phyloP scores from a whole-genome alignment of 2,888 invertebrate genomes.

The Oegoconia quadripuncta region DNA sequence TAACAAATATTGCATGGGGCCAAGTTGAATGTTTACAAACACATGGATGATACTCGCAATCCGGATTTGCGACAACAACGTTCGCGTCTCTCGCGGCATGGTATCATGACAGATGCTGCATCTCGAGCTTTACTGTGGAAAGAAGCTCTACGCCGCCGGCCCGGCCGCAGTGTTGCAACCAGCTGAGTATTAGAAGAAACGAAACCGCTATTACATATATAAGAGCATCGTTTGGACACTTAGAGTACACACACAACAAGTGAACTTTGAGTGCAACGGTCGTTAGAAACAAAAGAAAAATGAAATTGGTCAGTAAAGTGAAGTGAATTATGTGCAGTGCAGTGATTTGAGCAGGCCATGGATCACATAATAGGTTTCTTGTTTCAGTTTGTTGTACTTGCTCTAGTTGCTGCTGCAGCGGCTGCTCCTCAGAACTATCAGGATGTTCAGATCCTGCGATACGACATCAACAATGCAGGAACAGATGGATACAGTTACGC shows the following conservation, averaged over 20 bases:
- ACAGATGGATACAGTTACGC: conserved; percentile 78
- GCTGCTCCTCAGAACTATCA: conserved; percentile 63
- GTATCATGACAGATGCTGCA: conserved; percentile 27
- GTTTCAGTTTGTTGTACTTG: conserved; percentile 61
- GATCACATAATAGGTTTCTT: conserved; percentile 27
- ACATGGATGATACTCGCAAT: conserved; percentile 25
- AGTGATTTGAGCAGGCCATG: conserved; percentile 28
- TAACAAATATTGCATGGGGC: conserved; percentile 46
- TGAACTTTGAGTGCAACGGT: conserved; percentile 52
- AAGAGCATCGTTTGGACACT: conserved; percentile 62
- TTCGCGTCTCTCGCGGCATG: conserved; percentile 12
- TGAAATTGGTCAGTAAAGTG: conserved; percentile 64
- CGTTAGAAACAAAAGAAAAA: conserved; percentile 46
- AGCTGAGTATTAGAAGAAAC: conserved; percentile 64
- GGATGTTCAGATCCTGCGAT: conserved; percentile 80
- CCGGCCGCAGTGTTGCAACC: conserved; percentile 57
- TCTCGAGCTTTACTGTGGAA: conserved; percentile 43
- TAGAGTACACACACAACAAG: conserved; percentile 63
- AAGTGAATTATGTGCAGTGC: conserved; percentile 22
- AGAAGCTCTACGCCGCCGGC: conserved; percentile 34
- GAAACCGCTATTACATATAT: conserved; percentile 49
- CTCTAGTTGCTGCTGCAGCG: conserved; percentile 44
- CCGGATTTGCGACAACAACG: conserved; percentile 19
- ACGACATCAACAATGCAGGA: conserved; percentile 81
- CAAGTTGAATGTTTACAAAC: conserved; percentile 47